Evolutionary conservation across 2,797 vertebrate species (phyloP), one percentile per base, ranked within the genome.

Genomic region (Amblyraja radiata): DNA sequence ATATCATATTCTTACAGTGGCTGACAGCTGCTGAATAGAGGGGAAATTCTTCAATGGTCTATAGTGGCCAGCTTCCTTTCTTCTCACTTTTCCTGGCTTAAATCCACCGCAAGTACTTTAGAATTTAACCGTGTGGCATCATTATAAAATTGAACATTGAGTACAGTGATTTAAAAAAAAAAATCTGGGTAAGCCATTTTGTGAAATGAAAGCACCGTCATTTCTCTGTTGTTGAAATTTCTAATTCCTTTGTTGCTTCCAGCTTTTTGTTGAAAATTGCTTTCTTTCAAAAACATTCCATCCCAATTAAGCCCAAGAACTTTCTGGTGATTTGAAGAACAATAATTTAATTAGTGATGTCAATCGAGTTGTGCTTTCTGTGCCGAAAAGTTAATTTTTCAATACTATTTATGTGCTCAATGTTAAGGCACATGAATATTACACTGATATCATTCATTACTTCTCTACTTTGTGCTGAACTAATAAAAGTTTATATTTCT

Each of bases 1-100:
- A 97, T 97, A 98, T 98, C 98, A 98, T 98, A 98, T 98, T 98
- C 97, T 98, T 97, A 97, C 97, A 97, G 97, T 94, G 96, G 94
- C 96, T 98, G 98, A 98, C 98, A 98, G 96, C 95, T 91, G 93
- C 96, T 98, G 97, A 98, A 98, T 98, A 65, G 97, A 97, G 96
- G 96, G 98, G 96, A 97, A 96, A 97, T 98, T 98, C 97, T 97
- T 97, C 96, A 95, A 96, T 93, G 65, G 94, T 61, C 94, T 25
- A 0, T 94, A 96, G 96, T 97, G 97, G 97, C 90, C 97, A 96
- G 96, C 95, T 96, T 97, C 97, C 97, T 97, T 97, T 92, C 90
- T 92, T 92, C 90, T 92, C 71, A 92, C 71, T 92, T 76, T 92
- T 92, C 90, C 71, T n/a, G 46, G 90, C 68, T 92, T 92, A 92